Evolutionary conservation across 2,797 vertebrate genomes (phyloP).

Genomic region (Pseudotriccus pelzelni): DNA sequence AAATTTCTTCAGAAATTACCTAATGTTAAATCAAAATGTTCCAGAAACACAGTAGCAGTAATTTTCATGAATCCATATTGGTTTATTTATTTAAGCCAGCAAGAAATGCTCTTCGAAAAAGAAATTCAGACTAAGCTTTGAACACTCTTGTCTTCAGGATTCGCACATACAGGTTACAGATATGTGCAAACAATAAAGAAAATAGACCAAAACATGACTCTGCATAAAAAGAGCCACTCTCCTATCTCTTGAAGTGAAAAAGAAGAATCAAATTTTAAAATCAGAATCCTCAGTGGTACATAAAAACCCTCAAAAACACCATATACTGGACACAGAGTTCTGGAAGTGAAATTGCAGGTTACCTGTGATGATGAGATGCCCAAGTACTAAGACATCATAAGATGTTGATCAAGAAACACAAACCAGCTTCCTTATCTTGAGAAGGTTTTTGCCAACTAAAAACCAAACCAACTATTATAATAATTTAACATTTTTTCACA

Average conservation of each 20-base stretch:
- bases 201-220: not conserved
- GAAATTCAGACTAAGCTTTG: not conserved
- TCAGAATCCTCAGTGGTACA: not conserved
- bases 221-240: not conserved
- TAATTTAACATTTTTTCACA: not conserved
- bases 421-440: not conserved
- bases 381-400: not conserved
- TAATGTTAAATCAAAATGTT: not conserved
- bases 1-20: not conserved
- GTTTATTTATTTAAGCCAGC: not conserved
- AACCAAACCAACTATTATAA: not conserved
- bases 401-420: not conserved
- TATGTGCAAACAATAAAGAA: not conserved
- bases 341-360: not conserved
- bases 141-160: not conserved
- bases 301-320: not conserved
- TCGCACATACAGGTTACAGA: not conserved
- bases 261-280: not conserved
- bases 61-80: not conserved
- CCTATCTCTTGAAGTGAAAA: not conserved
- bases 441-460: not conserved
- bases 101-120: not conserved
- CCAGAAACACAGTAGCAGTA: not conserved
- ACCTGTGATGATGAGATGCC: not conserved
- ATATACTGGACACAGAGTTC: not conserved